phyloP scores from a whole-genome alignment of 2,888 invertebrate species.

The Morpho deidamia region DNA sequence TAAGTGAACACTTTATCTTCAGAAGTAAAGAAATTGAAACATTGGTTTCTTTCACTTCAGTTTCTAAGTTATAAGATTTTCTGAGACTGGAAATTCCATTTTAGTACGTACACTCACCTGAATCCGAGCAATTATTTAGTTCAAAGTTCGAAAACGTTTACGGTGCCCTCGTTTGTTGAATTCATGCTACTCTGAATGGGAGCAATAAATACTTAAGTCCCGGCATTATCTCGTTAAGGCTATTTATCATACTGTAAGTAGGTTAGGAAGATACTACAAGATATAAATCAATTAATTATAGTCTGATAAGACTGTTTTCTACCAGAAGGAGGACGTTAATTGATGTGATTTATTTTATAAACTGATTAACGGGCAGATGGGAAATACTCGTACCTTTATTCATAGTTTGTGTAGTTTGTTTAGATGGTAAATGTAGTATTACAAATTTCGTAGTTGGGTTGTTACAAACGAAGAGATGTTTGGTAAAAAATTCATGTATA shows the following conservation, averaged over 20 bases:
- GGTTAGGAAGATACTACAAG: slow-evolving; percentile 12
- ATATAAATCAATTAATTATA: slow-evolving; percentile 17
- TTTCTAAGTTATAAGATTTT: slow-evolving; percentile 1
- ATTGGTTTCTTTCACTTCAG: neutral
- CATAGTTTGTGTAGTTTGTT: too few species aligned
- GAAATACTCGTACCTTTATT: neutral
- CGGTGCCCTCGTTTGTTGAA: slow-evolving; percentile 22
- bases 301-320: slow-evolving; percentile 2
- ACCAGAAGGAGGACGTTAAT: neutral
- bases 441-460: too few species aligned
- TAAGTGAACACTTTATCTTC: neutral
- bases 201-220: slow-evolving; percentile 28
- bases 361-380: neutral
- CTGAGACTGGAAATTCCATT: too few species aligned
- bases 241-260: slow-evolving; percentile 20
- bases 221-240: slow-evolving; percentile 18
- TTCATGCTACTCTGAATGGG: slow-evolving; percentile 27
- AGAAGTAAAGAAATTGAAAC: slow-evolving; percentile 1
- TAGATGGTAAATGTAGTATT: too few species aligned
- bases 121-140: slow-evolving; percentile 4
- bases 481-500: too few species aligned
- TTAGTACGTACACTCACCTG: neutral
- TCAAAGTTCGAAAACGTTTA: slow-evolving; percentile 17
- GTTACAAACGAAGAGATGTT: too few species aligned
- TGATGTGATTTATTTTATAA: neutral